Percentiles rank a stretch among this genome's conserved stretches.
phyloP scores from a whole-genome alignment of 1,140 invertebrate species.

The Rhyacophila brunnea region DNA sequence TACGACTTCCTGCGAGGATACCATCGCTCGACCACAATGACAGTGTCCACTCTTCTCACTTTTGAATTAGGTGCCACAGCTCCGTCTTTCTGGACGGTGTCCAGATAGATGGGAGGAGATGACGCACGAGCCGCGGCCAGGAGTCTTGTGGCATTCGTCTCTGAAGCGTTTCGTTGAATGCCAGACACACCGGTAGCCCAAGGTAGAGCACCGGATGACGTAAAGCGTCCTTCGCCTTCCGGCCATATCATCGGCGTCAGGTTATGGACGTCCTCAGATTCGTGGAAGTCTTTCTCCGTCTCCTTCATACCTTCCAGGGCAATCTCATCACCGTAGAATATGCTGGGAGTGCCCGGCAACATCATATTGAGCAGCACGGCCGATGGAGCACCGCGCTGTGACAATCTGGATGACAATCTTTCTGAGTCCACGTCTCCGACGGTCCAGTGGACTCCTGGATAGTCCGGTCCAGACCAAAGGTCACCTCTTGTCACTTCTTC shows the following conservation, averaged over 20 bases:
- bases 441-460: conserved; percentile 78
- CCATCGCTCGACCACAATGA: conserved; percentile 71
- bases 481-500: conserved; percentile 55
- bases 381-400: conserved; percentile 62
- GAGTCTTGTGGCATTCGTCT: conserved; percentile 51
- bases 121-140: conserved; percentile 58
- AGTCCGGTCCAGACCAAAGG: conserved; percentile 59
- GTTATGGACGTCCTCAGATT: conserved; percentile 64
- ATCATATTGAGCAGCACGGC: conserved; percentile 67
- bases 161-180: conserved; percentile 39
- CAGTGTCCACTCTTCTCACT: conserved; percentile 61
- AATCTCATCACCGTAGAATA: conserved; percentile 83
- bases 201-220: conserved; percentile 50
- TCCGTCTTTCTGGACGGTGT: conserved; percentile 63
- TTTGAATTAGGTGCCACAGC: conserved; percentile 62
- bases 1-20: conserved; percentile 74
- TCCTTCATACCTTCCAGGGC: conserved; percentile 52
- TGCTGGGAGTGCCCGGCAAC: conserved; percentile 75
- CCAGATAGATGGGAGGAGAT: conserved; percentile 70
- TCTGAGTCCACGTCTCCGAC: conserved; percentile 61
- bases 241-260: conserved; percentile 65
- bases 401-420: conserved; percentile 56
- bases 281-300: conserved; percentile 57
- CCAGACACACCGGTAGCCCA: conserved; percentile 58
- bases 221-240: conserved; percentile 45